Base-by-base conservation (phyloP, 2,797 vertebrate genomes). In the Hippopotamyrus pictus region DNA sequence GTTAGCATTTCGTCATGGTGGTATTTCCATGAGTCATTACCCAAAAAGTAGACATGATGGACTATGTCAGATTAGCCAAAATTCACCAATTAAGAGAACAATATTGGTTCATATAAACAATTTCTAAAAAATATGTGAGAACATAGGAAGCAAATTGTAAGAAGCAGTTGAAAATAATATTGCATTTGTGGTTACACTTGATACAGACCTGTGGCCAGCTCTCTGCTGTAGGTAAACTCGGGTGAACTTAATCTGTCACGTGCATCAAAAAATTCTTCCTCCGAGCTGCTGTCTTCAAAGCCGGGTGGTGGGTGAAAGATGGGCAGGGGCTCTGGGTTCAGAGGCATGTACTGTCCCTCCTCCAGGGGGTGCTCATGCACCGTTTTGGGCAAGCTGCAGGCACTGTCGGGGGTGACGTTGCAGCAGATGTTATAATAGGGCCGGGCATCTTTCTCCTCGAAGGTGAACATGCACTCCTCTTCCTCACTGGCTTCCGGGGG, bases 221-320 rank as follows among this genome's bases (percentile, higher is more conserved):
- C 92, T 90, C 95, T 97, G 90, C 95, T 92, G 22, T 91, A 93
- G 0, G 89, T 88, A 41, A 96, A 94, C 90, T 95, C 96, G 0
- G 93, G 95, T 0, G 97, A 96, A 14, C 95, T 96, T n/a, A 99
- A 96, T 90, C 95, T 94, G 91, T 99, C 98, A 19, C 96, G 96
- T 11, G 98, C 98, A 0, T 99, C 98, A 83, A 97, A 99, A 95
- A 98, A 99, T 92, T 99, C 98, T 17, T 99, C 98, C 5, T 99
- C 98, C 0, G 98, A 99, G 92, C 98, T 99, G 93, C 97, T 98
- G 91, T 99, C 97, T 29, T 96, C 97, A 89, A 97, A 98, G 46
- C 97, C 97, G 5, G 96, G 96, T 0, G 97, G 97, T 0, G 97
- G 97, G 29, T 96, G 95, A 5, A 97, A 95, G 89, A 96, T 94